Percentiles rank a stretch among this genome's conserved stretches.
phyloP scores from a whole-genome alignment of 2,888 invertebrate genomes.

The Cetonia aurata region DNA sequence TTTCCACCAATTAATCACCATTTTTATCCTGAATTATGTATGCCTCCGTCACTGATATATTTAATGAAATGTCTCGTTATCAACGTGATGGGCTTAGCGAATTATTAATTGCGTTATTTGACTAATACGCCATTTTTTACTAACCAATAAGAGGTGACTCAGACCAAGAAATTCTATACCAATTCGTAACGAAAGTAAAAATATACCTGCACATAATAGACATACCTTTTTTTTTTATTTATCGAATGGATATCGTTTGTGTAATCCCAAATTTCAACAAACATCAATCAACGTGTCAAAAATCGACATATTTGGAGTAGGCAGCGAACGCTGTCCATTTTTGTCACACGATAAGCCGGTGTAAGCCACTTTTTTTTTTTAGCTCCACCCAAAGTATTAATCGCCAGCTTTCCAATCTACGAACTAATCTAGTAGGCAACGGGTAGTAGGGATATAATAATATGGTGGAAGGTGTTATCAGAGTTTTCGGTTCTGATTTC shows the following conservation, averaged over 20 bases:
- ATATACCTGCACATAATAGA: background rate
- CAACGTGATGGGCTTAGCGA: no score
- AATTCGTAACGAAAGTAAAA: constrained; percentile 9
- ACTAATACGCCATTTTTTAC: background rate
- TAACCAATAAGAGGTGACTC: constrained; percentile 12
- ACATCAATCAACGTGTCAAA: constrained; percentile 35
- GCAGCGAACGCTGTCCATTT: constrained; percentile 24
- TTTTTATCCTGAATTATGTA: no score
- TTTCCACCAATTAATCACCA: no score
- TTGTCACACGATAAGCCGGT: constrained; percentile 15
- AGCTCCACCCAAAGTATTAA: constrained; percentile 31
- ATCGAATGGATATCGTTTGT: constrained; percentile 21
- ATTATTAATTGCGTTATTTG: no score
- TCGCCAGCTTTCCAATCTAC: constrained; percentile 2
- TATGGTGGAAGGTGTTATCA: constrained; percentile 29
- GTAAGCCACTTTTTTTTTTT: constrained; percentile 18
- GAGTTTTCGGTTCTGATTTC: constrained; percentile 29
- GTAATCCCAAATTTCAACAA: constrained; percentile 29
- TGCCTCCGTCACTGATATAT: no score
- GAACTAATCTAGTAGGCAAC: background rate
- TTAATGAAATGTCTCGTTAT: no score
- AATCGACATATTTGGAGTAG: constrained; percentile 29
- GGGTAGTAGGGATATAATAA: constrained; percentile 34
- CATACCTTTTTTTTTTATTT: constrained; percentile 19
- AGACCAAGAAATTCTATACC: background rate